Base-by-base conservation (phyloP, 2,113 vertebrate species). In the Triplophysa dalaica region DNA sequence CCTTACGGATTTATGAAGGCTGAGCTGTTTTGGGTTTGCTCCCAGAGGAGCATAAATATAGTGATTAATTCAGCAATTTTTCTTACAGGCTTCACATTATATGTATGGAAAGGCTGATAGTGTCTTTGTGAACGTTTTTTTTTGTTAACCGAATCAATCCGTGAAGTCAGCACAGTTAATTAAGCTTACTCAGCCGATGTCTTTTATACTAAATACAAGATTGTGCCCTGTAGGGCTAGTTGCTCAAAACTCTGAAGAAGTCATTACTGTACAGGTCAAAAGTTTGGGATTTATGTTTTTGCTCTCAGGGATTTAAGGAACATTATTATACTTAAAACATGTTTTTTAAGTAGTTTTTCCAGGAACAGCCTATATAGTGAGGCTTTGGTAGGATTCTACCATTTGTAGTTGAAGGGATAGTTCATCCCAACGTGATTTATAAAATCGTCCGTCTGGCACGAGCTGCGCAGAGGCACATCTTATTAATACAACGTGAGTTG, bases 61-160 rank as follows among this genome's bases (percentile, higher is more conserved):
- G 8, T 7, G 58, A 75, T 38, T 24, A 61, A 62, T 75, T 75
- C 21, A 75, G 72, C 58, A 48, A 26, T 75, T 48, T 62, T 62
- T 48, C 72, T 61, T 7, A 26, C 21, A 56, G 24, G 48, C 68
- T 70, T 29, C 24, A 19, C 13, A 1, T 52, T 52, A n/a, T 74
- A 4, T 43, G 1, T 45, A 22, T 24, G 22, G 38, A 61, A 62
- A 48, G 14, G 14, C 21, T 19, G 38, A 45, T 11, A 3, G 69
- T 72, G 69, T 72, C 43, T 45, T 62, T 61, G 13, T 62, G 38
- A 62, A 75, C 1, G 58, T 17, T 21, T 43, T 24, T 62, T 24
- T 70, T 54, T 70, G 26, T 62, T 1, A 62, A 26, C 54, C 3
- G 2, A 33, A 73, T 43, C 8, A 61, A 60, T 61, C 33, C 61